Base-by-base conservation (phyloP, 2,797 vertebrate species). In the Coilia nasus region DNA sequence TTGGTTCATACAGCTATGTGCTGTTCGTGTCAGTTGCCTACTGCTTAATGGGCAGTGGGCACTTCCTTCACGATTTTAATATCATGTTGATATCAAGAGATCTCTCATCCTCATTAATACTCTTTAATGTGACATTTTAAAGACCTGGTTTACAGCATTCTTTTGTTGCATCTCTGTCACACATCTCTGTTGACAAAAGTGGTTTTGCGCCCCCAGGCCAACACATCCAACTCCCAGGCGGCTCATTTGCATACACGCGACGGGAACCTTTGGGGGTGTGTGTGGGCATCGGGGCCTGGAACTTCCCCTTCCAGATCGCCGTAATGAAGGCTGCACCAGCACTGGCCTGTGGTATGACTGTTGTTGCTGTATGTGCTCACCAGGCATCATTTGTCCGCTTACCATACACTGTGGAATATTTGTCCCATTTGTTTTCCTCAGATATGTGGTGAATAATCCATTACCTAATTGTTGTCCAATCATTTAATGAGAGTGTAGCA, bases 221-320 rank as follows among this genome's bases (percentile, higher is more conserved):
- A 89, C 97, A 99, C 23, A 5, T 99, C 87, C 97, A 98, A 83
- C 97, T 99, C 50, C 93, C 97, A 0, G 96, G 96, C 0, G 97
- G 97, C 50, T 94, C 96, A 1, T 99, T 99, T 86, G 97, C 96
- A 0, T 99, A 99, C 83, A 97, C 97, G 59, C 94, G 97, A 46
- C 95, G 98, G 89, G 98, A 99, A 85, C 95, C 98, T 0, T 96
- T 99, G 0, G 98, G 98, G 0, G 97, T 99, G 56, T 99, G 98
- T 67, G 97, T 92, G 56, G 98, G 98, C 2, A 99, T 99, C 6
- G 98, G 98, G 17, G 98, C 98, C 0, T 99, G 96, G 96, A 99
- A 99, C 91, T 99, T 97, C 88, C 98, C 98, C 78, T 98, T 99
- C 89, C 97, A 97, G 94, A 95, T 97, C 0, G 97, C 97, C 35